phyloP scores from a whole-genome alignment of 2,113 vertebrate genomes.

The Coregonus clupeaformis region DNA sequence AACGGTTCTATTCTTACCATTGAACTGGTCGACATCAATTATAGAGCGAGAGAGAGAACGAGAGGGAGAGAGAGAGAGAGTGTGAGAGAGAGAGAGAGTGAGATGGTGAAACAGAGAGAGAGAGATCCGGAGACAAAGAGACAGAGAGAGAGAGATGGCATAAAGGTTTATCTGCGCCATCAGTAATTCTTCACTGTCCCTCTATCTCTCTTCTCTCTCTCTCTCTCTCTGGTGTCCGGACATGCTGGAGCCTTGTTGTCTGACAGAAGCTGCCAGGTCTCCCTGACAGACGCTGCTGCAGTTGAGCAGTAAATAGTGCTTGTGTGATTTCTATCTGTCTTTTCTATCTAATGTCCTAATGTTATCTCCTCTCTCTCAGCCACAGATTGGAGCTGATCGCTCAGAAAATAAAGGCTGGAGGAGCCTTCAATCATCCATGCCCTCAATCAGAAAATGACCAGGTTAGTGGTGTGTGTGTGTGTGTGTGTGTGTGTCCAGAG shows the following conservation, averaged over 20 bases:
- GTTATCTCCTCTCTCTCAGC: constrained; percentile 49
- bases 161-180: constrained; percentile 67
- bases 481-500: constrained; percentile 11
- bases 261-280: constrained; percentile 57
- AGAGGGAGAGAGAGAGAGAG: constrained; percentile 31
- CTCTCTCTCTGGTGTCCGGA: constrained; percentile 45
- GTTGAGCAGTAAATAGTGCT: constrained; percentile 59
- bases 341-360: constrained; percentile 47
- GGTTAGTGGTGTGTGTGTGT: constrained; percentile 4
- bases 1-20: constrained; percentile 76
- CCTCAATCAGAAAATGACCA: constrained; percentile 44
- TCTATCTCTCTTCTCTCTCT: constrained; percentile 45
- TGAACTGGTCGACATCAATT: constrained; percentile 74
- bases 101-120: constrained; percentile 23
- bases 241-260: constrained; percentile 64
- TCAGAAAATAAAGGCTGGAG: constrained; percentile 56
- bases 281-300: constrained; percentile 43
- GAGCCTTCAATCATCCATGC: neutral
- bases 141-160: constrained; percentile 57
- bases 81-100: constrained; percentile 13
- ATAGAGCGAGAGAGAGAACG: constrained; percentile 52
- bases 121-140: no score
- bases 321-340: constrained; percentile 44
- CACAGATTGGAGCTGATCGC: constrained; percentile 61
- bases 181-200: constrained; percentile 66